Percentiles rank a stretch among this genome's conserved stretches.
phyloP scores from a whole-genome alignment of 1,140 invertebrate genomes.

The Lucilia cuprina region DNA sequence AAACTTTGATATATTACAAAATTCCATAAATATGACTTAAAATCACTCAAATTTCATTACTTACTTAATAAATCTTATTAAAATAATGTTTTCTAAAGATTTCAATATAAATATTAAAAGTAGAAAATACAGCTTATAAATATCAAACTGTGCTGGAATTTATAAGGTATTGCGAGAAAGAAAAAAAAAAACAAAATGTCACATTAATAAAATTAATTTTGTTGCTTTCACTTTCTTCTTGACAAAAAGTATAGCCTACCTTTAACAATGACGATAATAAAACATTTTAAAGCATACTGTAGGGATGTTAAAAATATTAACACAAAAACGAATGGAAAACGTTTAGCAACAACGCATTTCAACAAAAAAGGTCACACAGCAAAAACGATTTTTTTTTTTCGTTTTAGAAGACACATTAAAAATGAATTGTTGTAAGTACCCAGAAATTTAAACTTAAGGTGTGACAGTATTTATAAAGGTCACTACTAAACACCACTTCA shows the following conservation, averaged over 20 bases:
- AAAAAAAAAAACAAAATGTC: background rate
- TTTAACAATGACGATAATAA: background rate
- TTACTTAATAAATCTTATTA: no score
- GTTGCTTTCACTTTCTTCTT: background rate
- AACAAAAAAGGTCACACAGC: background rate
- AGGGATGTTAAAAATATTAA: background rate
- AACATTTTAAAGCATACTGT: background rate
- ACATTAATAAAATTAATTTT: constrained; percentile 4
- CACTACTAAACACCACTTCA: background rate
- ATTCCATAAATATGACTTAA: no score
- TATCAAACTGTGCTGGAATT: no score
- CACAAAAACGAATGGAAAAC: no score
- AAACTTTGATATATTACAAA: no score
- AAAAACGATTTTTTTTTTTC: background rate
- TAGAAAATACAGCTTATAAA: no score
- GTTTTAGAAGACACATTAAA: background rate
- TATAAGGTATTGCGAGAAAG: background rate
- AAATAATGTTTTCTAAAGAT: no score
- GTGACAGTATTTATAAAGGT: background rate
- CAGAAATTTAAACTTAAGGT: background rate
- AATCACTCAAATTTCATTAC: no score
- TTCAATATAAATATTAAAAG: no score
- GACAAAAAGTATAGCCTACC: background rate
- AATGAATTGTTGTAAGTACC: background rate
- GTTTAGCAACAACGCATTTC: no score